A percentile compares a stretch with the other conserved stretches of the same genome.
Conservation (phyloP, 2,113 vertebrate species). For the Tachysurus fulvidraco region DNA sequence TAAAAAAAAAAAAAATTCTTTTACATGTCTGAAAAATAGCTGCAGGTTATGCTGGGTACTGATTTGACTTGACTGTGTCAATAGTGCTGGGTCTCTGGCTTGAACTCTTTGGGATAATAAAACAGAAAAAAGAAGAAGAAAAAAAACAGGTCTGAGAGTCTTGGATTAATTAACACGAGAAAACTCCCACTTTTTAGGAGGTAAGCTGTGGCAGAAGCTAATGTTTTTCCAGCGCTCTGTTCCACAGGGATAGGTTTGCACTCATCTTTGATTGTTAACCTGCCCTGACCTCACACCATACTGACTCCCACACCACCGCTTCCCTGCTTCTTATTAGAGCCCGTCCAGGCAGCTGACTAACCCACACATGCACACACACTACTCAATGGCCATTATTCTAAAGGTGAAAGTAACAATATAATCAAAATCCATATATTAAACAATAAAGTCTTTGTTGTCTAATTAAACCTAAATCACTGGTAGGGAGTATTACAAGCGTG, state of each 20-base stretch:
- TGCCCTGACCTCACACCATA: slow-evolving; percentile 68
- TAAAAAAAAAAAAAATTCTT: neutral
- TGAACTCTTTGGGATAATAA: slow-evolving; percentile 32
- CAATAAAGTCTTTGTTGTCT: slow-evolving; percentile 20
- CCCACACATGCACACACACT: slow-evolving; percentile 48
- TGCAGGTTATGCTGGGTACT: slow-evolving; percentile 10
- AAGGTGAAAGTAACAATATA: slow-evolving; percentile 31
- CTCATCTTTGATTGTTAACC: slow-evolving; percentile 82
- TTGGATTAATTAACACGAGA: slow-evolving; percentile 77
- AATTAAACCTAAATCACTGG: slow-evolving; percentile 2
- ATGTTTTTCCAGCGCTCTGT: slow-evolving; percentile 74
- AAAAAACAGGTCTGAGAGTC: slow-evolving; percentile 57
- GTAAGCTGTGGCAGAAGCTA: slow-evolving; percentile 69
- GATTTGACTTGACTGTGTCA: slow-evolving; percentile 37
- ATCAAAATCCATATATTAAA: slow-evolving; percentile 40
- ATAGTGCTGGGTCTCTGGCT: slow-evolving; percentile 27
- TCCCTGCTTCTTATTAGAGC: slow-evolving; percentile 78
- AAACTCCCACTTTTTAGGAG: slow-evolving; percentile 73
- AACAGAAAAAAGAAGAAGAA: neutral
- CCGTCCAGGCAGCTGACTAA: slow-evolving; percentile 61
- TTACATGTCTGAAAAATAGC: neutral
- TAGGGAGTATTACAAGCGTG: slow-evolving; percentile 20
- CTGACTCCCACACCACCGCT: slow-evolving; percentile 70
- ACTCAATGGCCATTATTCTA: neutral
- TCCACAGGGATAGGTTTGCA: slow-evolving; percentile 79